Base-by-base conservation (phyloP, 2,888 invertebrate genomes). In the Sipha maydis region DNA sequence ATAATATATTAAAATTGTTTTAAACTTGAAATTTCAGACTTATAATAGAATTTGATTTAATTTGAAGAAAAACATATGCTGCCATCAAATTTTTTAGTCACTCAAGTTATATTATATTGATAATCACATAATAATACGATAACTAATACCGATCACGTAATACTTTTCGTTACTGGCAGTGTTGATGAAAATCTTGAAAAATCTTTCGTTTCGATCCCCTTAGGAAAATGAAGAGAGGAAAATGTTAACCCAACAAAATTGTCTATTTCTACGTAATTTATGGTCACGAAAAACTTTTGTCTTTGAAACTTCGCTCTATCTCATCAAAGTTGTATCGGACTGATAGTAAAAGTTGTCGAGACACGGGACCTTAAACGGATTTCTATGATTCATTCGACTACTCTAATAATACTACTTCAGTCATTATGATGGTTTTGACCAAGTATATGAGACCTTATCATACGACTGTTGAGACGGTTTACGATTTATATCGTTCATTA, bases 261-360 rank as follows among this genome's bases (percentile, higher is more conserved):
- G 77, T 85, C 78, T 69, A 78, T 48, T 85, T 69, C 54, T 54
- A 54, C 54, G 85, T 78, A 85, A 85, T 85, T 85, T 85, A 85
- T 85, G 48, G 78, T 34, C 85, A 54, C 54, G 69, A 78, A 85
- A 85, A 85, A 85, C 85, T 78, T 85, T 85, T 78, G 85, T 77
- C 69, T 21, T 67, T 69, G 77, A 85, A 85, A 85, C 85, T 85
- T 85, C 48, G 34, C 78, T 78, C 85, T 85, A 85, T 69, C 85
- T 85, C 85, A 85, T 85, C 85, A 85, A 85, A 85, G 77, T 85
- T 85, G 31, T 77, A 85, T 85, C 69, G 34, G 19, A 28, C 67
- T 67, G 77, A 85, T 78, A 85, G 69, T 78, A 85, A 85, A 85
- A 85, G 85, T 85, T 85, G 48, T 69, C 69, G 48, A n/a, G 34